Evolutionary conservation across 2,888 invertebrate genomes (phyloP), one percentile per base, ranked within the genome.

Genomic region (Torymus tubicola): DNA sequence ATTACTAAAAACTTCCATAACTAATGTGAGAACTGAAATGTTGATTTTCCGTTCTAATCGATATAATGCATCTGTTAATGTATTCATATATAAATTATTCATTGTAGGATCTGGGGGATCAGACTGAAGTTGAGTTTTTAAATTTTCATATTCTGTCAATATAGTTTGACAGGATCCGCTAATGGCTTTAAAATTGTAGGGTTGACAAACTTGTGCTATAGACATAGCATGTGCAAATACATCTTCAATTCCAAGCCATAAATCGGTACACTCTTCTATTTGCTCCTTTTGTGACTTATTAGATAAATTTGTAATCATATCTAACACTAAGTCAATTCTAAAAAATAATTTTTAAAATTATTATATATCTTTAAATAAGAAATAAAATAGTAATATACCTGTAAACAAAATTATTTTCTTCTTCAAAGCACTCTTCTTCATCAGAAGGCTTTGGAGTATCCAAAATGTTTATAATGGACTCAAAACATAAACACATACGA

Each of bases 21-120:
- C 92, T 65, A 95, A 87, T 55, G 93, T 92, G 24, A 95, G 88
- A 73, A 95, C 91, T 2, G 94, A 93, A 13, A 93, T 92, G 85
- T 95, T 95, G 10, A 95, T 93, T 87, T 93, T 94, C 2, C 93
- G 93, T 88, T 95, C 95, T 68, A 95, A 87, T 12, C 92, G 91
- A 87, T 94, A 94, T 1, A 95, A 88, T 14, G 93, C 93, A 86
- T 94, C 93, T 85, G 92, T 93, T 69, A 94, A 89, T 0, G 93
- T 93, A 86, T 94, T 93, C 80, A 93, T 92, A 53, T 93, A 92
- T 2, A 94, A 91, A 87, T 93, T 93, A 10, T 92, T 92, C 85
- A 93, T 92, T 13, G 92, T 90, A 12, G 91, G 88, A 84, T 93
- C 93, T 0, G 92, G 87, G 2, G 86, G 87, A 61, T 88, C 87